Percentiles rank a stretch among this genome's conserved stretches.
phyloP scores from a whole-genome alignment of 2,113 vertebrate species.

The Phodopus roborovskii region DNA sequence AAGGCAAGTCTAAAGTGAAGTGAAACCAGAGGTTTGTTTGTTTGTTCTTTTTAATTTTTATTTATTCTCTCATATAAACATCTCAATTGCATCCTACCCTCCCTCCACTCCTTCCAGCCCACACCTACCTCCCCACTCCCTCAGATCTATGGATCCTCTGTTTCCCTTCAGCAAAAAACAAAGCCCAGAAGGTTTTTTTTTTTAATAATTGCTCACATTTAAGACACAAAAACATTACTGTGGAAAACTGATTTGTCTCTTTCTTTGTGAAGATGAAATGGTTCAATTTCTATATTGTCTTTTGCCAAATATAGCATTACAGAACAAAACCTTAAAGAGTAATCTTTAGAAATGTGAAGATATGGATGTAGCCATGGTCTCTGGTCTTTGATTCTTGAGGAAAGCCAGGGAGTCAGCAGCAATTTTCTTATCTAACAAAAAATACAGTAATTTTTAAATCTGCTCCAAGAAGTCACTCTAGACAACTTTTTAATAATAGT shows the following conservation, averaged over 20 bases:
- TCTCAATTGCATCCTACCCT: neutral
- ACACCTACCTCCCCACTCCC: neutral
- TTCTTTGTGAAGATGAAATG: slow-evolving; percentile 28
- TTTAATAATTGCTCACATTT: slow-evolving; percentile 96
- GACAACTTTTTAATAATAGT: neutral
- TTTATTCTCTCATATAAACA: neutral
- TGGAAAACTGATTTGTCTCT: neutral
- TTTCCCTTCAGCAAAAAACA: neutral
- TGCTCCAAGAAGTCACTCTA: neutral
- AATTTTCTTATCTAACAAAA: neutral
- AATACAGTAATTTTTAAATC: neutral
- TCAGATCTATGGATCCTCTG: neutral
- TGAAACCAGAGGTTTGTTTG: slow-evolving; percentile 89
- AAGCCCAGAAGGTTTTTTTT: slow-evolving; percentile 87
- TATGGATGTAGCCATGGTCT: neutral
- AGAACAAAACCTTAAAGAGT: neutral
- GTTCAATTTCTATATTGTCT: neutral
- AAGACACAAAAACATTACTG: slow-evolving; percentile 66
- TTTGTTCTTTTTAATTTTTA: neutral
- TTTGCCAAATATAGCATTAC: neutral
- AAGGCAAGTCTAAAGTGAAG: slow-evolving; percentile 94
- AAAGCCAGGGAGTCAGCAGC: neutral
- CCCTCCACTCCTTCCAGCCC: neutral
- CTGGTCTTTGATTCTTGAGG: neutral
- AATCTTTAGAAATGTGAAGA: slow-evolving; percentile 40